Base-by-base conservation (phyloP, 1,140 invertebrate genomes). In the Zaprionus gabonicus region DNA sequence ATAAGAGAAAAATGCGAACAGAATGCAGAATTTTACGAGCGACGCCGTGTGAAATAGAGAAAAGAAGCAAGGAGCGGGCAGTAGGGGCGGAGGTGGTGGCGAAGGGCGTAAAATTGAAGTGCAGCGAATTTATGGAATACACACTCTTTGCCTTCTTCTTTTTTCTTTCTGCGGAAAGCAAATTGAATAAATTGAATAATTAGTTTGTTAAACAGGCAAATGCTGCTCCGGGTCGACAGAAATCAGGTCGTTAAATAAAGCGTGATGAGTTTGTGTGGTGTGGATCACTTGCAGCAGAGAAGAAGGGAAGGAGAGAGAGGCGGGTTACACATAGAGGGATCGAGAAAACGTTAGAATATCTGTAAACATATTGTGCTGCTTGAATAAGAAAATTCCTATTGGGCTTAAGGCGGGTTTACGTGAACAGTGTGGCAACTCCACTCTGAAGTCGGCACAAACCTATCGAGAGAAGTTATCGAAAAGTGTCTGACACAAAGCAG, bases 81-180 rank as follows among this genome's bases (percentile, higher is more conserved):
- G 23, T 15, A 41, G 34, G 34, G 36, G n/a, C n/a, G 10, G 7
- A 17, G 34, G 44, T 31, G 46, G 69, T 5, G 9, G 31, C 31
- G 15, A 23, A 31, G 59, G 68, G 57, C 51, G 23, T 10, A 20
- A 77, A 85, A 88, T 88, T 88, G 84, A 88, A 88, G 84, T 88
- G 85, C 85, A 88, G 84, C 81, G 77, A 88, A 88, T 88, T 88
- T 88, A 88, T 88, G 84, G 84, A 90, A 88, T 90, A 90, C 85
- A 81, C 69, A 79, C 80, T 87, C 82, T 76, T 73, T 10, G 31
- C 44, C 62, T 71, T 76, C 76, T 67, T 72, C 46, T 63, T 68
- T 80, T 78, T 85, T 65, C 38, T 56, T 78, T 63, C 69, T 67
- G 71, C 71, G 68, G 36, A 65, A 70, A 69, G 86, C 79, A 88